A percentile compares a stretch with the other conserved stretches of the same genome.
phyloP scores from a whole-genome alignment of 1,140 invertebrate genomes.

The Drosophila nigromelanica region DNA sequence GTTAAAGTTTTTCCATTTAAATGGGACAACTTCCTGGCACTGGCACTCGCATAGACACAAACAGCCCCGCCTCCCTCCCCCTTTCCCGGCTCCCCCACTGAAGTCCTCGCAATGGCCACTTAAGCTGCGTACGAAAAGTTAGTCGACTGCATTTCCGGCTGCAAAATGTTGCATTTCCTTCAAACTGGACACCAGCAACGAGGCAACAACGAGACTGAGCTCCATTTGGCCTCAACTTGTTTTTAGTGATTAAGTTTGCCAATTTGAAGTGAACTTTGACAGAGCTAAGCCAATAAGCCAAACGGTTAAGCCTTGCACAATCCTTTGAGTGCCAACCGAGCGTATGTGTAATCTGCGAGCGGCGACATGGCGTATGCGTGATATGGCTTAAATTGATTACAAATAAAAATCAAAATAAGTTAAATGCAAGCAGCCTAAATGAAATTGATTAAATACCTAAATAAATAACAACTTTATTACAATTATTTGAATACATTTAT shows the following conservation, averaged over 20 bases:
- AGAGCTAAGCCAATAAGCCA: constrained; percentile 44
- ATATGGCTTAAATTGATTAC: not conserved
- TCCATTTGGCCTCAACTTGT: constrained; percentile 51
- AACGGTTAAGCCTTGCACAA: constrained; percentile 13
- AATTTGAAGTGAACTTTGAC: constrained; percentile 35
- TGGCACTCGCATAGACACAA: constrained; percentile 32
- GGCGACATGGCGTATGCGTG: not conserved
- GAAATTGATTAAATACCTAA: no score
- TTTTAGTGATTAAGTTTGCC: constrained; percentile 61
- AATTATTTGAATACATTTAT: no score
- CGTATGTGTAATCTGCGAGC: constrained; percentile 6
- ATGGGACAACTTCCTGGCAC: constrained; percentile 60
- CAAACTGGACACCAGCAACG: constrained; percentile 30
- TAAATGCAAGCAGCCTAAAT: no score
- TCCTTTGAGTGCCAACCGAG: not conserved
- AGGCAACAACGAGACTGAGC: constrained; percentile 23
- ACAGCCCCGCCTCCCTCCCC: not conserved
- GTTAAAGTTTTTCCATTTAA: constrained; percentile 70
- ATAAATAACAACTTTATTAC: no score
- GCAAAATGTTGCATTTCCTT: constrained; percentile 73
- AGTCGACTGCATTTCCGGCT: constrained; percentile 65
- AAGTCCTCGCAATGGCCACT: constrained; percentile 1
- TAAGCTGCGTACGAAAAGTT: constrained; percentile 51
- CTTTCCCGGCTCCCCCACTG: no score
- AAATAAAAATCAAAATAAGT: not conserved